phyloP scores from a whole-genome alignment of 2,888 invertebrate genomes.

The Adelphocoris suturalis region DNA sequence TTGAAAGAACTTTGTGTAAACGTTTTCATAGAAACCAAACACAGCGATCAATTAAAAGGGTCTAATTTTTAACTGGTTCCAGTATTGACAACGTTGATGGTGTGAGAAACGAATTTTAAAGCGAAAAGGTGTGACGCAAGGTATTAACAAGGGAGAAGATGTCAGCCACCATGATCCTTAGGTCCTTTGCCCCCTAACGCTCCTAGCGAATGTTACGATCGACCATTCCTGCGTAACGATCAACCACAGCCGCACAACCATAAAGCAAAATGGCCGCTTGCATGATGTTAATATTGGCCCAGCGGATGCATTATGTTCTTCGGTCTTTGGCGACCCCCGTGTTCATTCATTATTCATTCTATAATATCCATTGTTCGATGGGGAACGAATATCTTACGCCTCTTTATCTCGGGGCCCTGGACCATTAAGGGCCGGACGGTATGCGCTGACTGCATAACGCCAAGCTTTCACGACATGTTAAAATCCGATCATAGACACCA shows the following conservation, averaged over 20 bases:
- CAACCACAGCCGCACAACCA: not conserved
- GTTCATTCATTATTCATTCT: slow-evolving; percentile 36
- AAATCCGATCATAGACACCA: not conserved
- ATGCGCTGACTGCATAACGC: not conserved
- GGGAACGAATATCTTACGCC: slow-evolving; percentile 29
- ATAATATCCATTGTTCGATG: slow-evolving; percentile 22
- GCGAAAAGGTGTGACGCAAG: no score
- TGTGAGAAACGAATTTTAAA: no score
- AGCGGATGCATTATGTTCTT: slow-evolving; percentile 3
- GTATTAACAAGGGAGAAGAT: no score
- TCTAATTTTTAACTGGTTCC: no score
- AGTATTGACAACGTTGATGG: no score
- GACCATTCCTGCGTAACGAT: not conserved
- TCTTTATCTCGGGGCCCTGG: slow-evolving; percentile 3
- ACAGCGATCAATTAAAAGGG: no score
- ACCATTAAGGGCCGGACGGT: not conserved
- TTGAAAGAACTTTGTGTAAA: no score
- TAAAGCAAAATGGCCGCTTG: slow-evolving; percentile 28
- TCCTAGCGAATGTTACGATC: no score
- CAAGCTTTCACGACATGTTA: slow-evolving; percentile 11
- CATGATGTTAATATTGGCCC: slow-evolving; percentile 28
- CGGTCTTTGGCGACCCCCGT: not conserved
- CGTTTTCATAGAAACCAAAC: no score
- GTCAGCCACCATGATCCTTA: no score
- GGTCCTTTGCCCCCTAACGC: no score